Evolutionary conservation across 2,797 vertebrate genomes (phyloP), one percentile per base, ranked within the genome.

Genomic region (Bradypus variegatus): DNA sequence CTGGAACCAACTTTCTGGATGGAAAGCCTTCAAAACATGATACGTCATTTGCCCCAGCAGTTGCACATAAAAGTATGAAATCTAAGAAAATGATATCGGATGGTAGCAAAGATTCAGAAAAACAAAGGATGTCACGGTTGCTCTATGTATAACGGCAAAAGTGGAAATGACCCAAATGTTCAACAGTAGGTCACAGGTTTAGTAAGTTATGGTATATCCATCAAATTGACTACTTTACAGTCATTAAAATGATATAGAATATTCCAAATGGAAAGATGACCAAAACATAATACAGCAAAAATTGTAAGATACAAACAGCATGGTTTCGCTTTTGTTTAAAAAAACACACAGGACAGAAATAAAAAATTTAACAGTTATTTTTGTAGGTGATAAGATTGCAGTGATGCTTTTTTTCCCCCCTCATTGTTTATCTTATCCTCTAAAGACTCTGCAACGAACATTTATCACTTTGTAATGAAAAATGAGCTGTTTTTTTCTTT

Each of bases 361-460:
- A 3, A 80, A 94, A 88, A 94, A 33, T 82, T 84, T 81, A 88
- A n/a, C n/a, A 67, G 76, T 89, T 90, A 50, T 62, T 91, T 90
- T 65, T 21, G 65, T 53, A 79, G 23, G 33, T 78, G 25, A 75
- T 76, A 33, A 87, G 48, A 92, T 41, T 76, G 38, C 70, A 53
- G 65, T 53, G 48, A 83, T 31, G 38, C 23, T 76, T 83, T 65
- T 53, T 14, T 1, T 60, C 15, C 70, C 15, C 70, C 53, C 12
- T 79, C 70, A 80, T 87, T 73, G 25, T 36, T 92, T 83, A 90
- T 33, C 38, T 84, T 67, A 69, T 27, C 88, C 31, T 92, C 23
- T 62, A 73, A 90, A 60, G 23, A 62, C 67, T 90, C 77, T 85
- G 27, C 48, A 86, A 73, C 67, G 55, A 92, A 86, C 67, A 89